phyloP scores from a whole-genome alignment of 2,797 vertebrate species.

The Sylvilagus floridanus region DNA sequence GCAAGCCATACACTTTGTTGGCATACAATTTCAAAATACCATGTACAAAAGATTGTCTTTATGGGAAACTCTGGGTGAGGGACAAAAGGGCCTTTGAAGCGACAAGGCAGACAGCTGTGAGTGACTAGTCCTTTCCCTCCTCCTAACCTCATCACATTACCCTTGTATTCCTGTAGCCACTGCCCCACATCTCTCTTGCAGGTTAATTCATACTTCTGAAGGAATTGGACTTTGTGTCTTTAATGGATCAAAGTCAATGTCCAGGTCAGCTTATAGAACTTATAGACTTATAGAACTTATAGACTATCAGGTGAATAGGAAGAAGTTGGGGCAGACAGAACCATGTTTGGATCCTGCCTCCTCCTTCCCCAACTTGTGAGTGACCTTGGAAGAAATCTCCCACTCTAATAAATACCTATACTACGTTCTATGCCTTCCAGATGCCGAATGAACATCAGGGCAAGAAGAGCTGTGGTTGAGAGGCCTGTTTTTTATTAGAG shows the following conservation, averaged over 20 bases:
- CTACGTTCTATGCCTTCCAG: constrained; percentile 36
- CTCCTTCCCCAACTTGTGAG: neutral
- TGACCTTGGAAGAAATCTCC: neutral
- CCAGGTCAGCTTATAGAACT: neutral
- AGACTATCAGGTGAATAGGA: neutral
- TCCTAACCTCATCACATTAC: neutral
- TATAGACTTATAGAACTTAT: too few relatives aligned
- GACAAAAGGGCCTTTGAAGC: neutral
- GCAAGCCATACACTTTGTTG: neutral
- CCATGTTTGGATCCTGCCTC: neutral
- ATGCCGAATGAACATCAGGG: neutral
- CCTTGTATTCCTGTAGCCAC: neutral
- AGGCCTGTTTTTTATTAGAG: constrained; percentile 27
- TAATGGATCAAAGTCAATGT: neutral
- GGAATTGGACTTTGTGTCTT: neutral
- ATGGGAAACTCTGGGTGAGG: neutral
- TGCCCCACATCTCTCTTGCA: neutral
- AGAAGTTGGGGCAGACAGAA: neutral
- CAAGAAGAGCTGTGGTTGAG: neutral
- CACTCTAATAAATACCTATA: neutral
- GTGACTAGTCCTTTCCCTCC: neutral
- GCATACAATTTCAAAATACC: constrained; percentile 33
- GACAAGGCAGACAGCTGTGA: neutral
- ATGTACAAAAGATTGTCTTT: neutral
- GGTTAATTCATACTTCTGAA: neutral